phyloP scores from a whole-genome alignment of 2,113 vertebrate genomes.

The Todiramphus saurophagus region DNA sequence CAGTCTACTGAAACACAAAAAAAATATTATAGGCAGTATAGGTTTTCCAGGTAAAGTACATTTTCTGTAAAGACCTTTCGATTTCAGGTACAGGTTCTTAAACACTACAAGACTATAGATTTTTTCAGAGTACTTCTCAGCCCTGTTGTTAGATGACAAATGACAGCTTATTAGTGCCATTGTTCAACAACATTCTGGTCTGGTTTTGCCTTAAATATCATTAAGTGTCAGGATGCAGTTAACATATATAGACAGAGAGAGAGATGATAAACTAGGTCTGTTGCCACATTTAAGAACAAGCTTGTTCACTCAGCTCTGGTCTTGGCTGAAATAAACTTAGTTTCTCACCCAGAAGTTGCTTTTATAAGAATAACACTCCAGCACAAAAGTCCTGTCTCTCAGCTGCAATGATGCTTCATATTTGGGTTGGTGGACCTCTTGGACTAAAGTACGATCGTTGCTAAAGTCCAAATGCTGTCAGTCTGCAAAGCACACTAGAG shows the following conservation, averaged over 20 bases:
- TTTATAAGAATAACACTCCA: neutral
- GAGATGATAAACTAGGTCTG: accelerated
- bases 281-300: neutral
- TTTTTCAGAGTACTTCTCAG: neutral
- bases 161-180: neutral
- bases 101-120: neutral
- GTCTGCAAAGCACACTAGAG: neutral
- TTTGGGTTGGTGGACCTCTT: neutral
- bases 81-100: neutral
- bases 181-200: neutral
- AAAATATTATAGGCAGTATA: neutral
- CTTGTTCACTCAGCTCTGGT: neutral
- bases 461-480: neutral
- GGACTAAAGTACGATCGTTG: neutral
- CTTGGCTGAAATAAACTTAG: neutral
- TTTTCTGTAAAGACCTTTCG: neutral
- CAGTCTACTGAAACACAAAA: neutral
- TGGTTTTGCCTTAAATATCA: neutral
- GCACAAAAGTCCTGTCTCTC: neutral
- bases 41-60: neutral
- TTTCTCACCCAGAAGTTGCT: neutral
- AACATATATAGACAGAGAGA: neutral
- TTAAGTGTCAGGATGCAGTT: neutral
- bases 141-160: neutral
- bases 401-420: neutral